Evolutionary conservation across 2,113 vertebrate genomes (phyloP), one percentile per base, ranked within the genome.

Genomic region (Smithornis capensis): DNA sequence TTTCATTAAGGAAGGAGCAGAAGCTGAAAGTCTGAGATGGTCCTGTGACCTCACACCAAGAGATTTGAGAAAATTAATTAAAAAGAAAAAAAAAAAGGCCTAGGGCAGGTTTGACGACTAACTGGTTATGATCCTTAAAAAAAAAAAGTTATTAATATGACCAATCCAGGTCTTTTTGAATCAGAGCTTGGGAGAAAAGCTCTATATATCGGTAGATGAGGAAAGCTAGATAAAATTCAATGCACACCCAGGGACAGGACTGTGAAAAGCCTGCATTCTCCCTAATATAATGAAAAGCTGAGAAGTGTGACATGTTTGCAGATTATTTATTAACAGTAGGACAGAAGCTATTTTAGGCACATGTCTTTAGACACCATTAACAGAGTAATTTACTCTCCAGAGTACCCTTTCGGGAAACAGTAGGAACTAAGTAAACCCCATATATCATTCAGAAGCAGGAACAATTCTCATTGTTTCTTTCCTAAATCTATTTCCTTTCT

Each of bases 401-500:
- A 93, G 93, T 92, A 91, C 95, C 95, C 93, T 94, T 96, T 96
- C 67, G 94, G 94, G 93, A 96, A 95, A 94, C 76, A 93, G 82
- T 96, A 93, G 91, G 79, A 96, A 89, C 94, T 95, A 93, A 96
- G 84, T 92, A 95, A 97, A 94, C 89, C 45, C 87, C 76, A 94
- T 94, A 93, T 93, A 93, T 97, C 96, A 95, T 33, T 93, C 91
- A 92, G 60, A 64, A 70, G 65, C 91, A 92, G 93, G 68, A 95
- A 96, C 83, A 94, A 95, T 94, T 95, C 86, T 87, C 86, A 91
- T 90, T 94, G 91, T 94, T 97, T 95, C 75, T 87, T 95, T 87
- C 88, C 87, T 85, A 94, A 94, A 87, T 87, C 77, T 94, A 89
- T 95, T 97, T 96, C 93, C 94, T 95, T 93, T 87, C 91, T 92